Base-by-base conservation (phyloP, 2,113 vertebrate species). In the Dipodomys merriami region DNA sequence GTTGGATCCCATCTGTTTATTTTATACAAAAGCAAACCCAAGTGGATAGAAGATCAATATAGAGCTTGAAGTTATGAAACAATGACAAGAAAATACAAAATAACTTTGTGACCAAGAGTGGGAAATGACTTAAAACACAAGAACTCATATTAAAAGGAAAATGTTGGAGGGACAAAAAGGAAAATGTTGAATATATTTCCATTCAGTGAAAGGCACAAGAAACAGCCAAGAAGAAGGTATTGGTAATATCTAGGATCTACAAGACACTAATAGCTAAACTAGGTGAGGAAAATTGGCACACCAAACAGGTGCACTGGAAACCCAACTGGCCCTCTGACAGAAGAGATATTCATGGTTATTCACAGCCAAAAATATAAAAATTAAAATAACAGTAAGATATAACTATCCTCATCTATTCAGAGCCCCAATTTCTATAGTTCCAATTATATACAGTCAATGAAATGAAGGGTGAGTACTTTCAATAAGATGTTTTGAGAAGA, bases 71-170 rank as follows among this genome's bases (percentile, higher is more conserved):
- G 35, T 82, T 78, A 69, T 57, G 67, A 83, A 76, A 68, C 68
- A 83, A 76, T 81, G 5, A n/a, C 53, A 65, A 72, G 46, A 93
- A 82, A 90, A 64, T 89, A 86, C 83, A 93, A 82, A 90, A 64
- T 89, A 86, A 86, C 25, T 83, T 44, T 76, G 79, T 29, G 15
- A 67, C 22, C 39, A 53, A 29, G 6, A 18, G 9, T 30, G 1
- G 10, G 46, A 4, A 53, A 35, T 62, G 53, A 15, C 33, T 86
- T 83, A 86, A 22, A 76, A 22, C 25, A 13, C 53, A 18, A 88
- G 86, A 89, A 6, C 18, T 91, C 15, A 86, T 53, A 83, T 39
- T 49, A 81, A 13, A 49, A 39, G 39, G 39, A 39, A 39, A 35
- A 35, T 35, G 35, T 35, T 35, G 35, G 35, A 35, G 35, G 35